Percentiles rank a stretch among this genome's conserved stretches.
These are phyloP conservation scores for Nerophis ophidion DNA, from an alignment of 2,113 vertebrate species.

Conservation along the genomic window DNA sequence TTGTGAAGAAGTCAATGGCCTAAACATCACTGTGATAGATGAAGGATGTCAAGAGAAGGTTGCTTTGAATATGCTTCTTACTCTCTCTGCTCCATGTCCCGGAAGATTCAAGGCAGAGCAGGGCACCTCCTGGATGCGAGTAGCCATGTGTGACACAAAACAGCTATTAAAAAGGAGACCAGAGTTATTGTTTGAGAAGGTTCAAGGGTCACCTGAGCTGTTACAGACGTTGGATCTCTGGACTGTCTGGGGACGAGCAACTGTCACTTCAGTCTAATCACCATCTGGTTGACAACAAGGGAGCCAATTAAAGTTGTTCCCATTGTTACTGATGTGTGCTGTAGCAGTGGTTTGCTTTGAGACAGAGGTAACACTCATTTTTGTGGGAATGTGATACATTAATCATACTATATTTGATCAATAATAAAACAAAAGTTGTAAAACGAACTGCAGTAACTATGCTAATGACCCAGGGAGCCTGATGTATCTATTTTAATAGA, in stretches of 20 bases:
- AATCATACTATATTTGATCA: too few relatives aligned
- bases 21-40: not conserved
- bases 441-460: too few relatives aligned
- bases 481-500: not conserved
- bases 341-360: not conserved
- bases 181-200: slow-evolving; percentile 24
- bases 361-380: not conserved
- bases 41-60: not conserved
- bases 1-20: not conserved
- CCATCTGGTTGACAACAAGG: slow-evolving; percentile 42
- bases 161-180: slow-evolving; percentile 46
- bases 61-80: not conserved
- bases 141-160: slow-evolving; percentile 50
- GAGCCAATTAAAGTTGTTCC: slow-evolving; percentile 12
- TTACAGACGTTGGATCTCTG: slow-evolving; percentile 21
- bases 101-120: slow-evolving; percentile 32
- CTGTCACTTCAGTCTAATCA: slow-evolving; percentile 46
- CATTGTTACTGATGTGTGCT: slow-evolving; percentile 10
- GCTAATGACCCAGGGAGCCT: not conserved
- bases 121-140: slow-evolving; percentile 25
- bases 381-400: too few relatives aligned
- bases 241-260: slow-evolving; percentile 40
- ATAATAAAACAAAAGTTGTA: too few relatives aligned
- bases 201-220: slow-evolving; percentile 38
- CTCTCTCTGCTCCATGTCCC: slow-evolving; percentile 17